These are phyloP conservation scores for Morelia viridis DNA, from an alignment of 2,797 vertebrate species.

Conservation along the genomic window DNA sequence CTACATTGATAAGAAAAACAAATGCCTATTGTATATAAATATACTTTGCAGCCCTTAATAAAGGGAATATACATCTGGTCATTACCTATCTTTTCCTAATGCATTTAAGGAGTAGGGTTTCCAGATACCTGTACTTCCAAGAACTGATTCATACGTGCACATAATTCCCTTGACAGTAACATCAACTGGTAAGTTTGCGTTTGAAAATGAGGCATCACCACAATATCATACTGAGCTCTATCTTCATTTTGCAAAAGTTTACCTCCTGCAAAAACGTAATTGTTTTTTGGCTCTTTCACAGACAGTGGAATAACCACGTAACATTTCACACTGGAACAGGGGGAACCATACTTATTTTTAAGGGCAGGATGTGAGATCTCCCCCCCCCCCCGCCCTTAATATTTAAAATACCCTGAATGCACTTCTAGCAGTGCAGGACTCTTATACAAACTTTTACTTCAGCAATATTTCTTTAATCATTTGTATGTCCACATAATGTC, in stretches of 20 bases:
- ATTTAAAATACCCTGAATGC: not conserved
- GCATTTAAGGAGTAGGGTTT: not conserved
- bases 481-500: not conserved
- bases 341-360: not conserved
- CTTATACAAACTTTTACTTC: no score
- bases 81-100: not conserved
- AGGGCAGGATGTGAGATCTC: not conserved
- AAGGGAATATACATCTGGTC: not conserved
- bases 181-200: not conserved
- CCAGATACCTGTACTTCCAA: not conserved
- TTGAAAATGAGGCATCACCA: not conserved
- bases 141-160: not conserved
- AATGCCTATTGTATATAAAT: not conserved
- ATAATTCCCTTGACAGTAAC: not conserved
- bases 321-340: not conserved
- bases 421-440: no score
- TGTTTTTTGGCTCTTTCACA: not conserved
- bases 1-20: not conserved
- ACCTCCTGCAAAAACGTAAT: not conserved
- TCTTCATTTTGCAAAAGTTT: not conserved
- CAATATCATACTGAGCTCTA: not conserved
- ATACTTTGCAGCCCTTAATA: not conserved
- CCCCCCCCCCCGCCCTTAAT: not conserved
- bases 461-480: not conserved
- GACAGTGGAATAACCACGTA: not conserved